Evolutionary conservation across 2,797 vertebrate species (phyloP), one percentile per base, ranked within the genome.

Genomic region (Melanotaenia parkinsoni): DNA sequence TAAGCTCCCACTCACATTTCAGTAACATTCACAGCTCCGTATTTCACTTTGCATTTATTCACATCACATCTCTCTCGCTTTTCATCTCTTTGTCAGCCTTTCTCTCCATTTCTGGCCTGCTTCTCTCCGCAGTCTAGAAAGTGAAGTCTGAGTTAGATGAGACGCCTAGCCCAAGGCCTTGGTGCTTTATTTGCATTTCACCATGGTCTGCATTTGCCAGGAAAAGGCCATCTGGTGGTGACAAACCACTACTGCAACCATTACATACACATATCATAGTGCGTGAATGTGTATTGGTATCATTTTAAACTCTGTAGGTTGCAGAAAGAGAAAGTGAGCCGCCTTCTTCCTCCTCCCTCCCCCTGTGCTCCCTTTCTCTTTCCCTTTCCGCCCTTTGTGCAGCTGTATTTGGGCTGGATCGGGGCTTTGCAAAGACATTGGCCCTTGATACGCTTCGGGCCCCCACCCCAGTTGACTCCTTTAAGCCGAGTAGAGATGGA

Each of bases 141-240:
- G 91, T 84, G 82, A 90, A 91, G 91, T 91, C 89, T 90, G 90
- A 89, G 91, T 87, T 81, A 85, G 90, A 85, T 79, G 86, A 88
- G 87, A 89, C 67, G 72, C 85, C 77, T 91, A 89, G 91, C 91
- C 88, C 85, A 87, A 90, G 90, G 91, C 91, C 91, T 88, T 87
- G 79, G 79, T 88, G 83, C 90, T 92, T 90, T 91, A 92, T 92
- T 91, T 93, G 91, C 91, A 88, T 92, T 92, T 92, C 86, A 89
- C 86, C 80, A 78, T 87, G 70, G 72, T 81, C 72, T 64, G 10
- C 0, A 13, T 50, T 81, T 93, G 91, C 91, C 91, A 93, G 81
- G 67, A 89, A 92, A 92, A 86, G 38, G 87, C 91, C 92, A 86
- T 88, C 92, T 89, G 86, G 88, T 90, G 92, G 91, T 43, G 38